Base-by-base conservation (phyloP, 1,140 invertebrate genomes). In the Arion vulgaris region DNA sequence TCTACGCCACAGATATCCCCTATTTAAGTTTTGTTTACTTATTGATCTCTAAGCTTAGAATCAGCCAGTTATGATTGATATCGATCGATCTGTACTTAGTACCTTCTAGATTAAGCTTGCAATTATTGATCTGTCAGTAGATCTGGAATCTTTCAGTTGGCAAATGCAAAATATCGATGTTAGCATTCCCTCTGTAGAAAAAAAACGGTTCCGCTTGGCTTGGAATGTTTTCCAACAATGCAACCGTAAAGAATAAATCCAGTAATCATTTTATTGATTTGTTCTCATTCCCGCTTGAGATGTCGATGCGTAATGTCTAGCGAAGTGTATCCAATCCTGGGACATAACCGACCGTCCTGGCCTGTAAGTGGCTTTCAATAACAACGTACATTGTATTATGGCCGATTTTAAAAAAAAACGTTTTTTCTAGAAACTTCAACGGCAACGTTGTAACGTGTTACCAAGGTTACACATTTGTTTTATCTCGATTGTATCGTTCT, bases 181-280 rank as follows among this genome's bases (percentile, higher is more conserved):
- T 66, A 15, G 23, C 51, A 9, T 45, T 57, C 62, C 0, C n/a
- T 66, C n/a, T 34, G 5, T 66, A 13, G n/a, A 32, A 28, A 23
- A 23, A 66, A 66, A 32, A 32, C 5, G 9, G 28, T 66, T 66
- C 17, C 62, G 62, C 62, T 66, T 23, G 62, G 62, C 17, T 32
- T n/a, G 32, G n/a, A 32, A 5, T 66, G 62, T 66, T 66, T 66
- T 66, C n/a, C 28, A 5, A 57, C 53, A 2, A 23, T 28, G 28
- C n/a, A 32, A 32, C 4, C 62, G 5, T 66, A 28, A 7, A 66
- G 62, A 66, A 66, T 34, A 7, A 28, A 17, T 66, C 32, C 62
- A 66, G 5, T 66, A 66, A 66, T 66, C 62, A 32, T 28, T 66
- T 66, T 66, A 66, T 66, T 66, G 62, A 66, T 66, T 57, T 66